Conservation (phyloP, 1,140 invertebrate species). For the Heliconius eleuchia region DNA sequence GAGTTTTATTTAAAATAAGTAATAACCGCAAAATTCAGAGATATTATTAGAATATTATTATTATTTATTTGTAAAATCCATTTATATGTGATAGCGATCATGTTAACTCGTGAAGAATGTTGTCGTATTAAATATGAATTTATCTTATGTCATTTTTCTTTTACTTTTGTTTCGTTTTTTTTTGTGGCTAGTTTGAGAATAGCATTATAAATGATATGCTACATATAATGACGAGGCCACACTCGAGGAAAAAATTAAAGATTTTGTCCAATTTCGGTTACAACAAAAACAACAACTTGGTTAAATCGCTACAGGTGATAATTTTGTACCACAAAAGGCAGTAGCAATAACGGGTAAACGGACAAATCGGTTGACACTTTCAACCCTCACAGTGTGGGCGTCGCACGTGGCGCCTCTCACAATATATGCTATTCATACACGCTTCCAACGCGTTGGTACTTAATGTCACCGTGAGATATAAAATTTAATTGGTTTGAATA, state of each 20-base stretch:
- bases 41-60: no score
- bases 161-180: not conserved
- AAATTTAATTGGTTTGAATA: conserved; percentile 7
- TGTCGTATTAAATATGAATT: not conserved
- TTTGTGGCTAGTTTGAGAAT: no score
- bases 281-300: not conserved
- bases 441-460: not conserved
- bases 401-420: conserved; percentile 17
- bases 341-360: conserved; percentile 14
- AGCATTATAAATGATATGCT: no score
- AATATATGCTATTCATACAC: not conserved
- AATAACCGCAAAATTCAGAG: no score
- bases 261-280: no score
- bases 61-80: not conserved
- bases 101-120: not conserved
- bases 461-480: not conserved
- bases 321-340: not conserved
- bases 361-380: conserved; percentile 17
- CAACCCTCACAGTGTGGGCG: conserved; percentile 19
- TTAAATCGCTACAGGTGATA: not conserved
- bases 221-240: no score
- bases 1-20: no score
- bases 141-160: not conserved
- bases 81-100: conserved; percentile 6
- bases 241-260: no score